Base-by-base conservation (phyloP, 2,888 invertebrate genomes). In the Orchesella flavescens region DNA sequence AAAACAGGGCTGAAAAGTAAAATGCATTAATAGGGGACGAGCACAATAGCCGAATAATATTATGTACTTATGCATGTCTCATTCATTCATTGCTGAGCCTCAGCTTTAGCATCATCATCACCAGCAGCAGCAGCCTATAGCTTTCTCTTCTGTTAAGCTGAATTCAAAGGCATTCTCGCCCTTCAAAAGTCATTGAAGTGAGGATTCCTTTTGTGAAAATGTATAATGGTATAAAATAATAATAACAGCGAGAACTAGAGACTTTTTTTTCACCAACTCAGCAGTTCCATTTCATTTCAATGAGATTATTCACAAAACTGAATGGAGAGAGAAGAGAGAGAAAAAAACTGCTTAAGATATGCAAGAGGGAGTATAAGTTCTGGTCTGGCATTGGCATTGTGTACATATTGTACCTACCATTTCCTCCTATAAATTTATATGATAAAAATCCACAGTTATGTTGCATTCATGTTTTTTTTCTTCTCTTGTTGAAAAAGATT, bases 291-390 rank as follows among this genome's bases (percentile, higher is more conserved):
- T 72, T 79, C 43, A 59, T 65, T 72, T 79, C 72, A 72, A 61
- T 78, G 71, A 79, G 73, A 79, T 74, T 81, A 69, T 57, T 81
- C 34, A 66, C 10, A 68, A 73, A 69, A 44, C 3, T 15, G 59
- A 44, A 46, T 21, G 5, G 59, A 61, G 55, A 69, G 19, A 9
- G 12, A 61, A n/a, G 19, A 68, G 63, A 59, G 19, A 21, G 55
- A 44, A 13, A 68, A 21, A 15, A 55, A 66, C 59, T 61, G 59
- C n/a, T 13, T 69, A 71, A 49, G 53, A 46, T 53, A 63, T 71
- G 61, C 75, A 24, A 79, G 43, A 34, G 13, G 34, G 65, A 65
- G 43, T 34, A 34, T 34, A 34, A 34, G 34, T 34, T 34, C 7
- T 34, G 34, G 34, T 34, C 7, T 34, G 34, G 34, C 34, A 7